Conservation (phyloP, 1,140 invertebrate species). For the Holcopasites calliopsidis region DNA sequence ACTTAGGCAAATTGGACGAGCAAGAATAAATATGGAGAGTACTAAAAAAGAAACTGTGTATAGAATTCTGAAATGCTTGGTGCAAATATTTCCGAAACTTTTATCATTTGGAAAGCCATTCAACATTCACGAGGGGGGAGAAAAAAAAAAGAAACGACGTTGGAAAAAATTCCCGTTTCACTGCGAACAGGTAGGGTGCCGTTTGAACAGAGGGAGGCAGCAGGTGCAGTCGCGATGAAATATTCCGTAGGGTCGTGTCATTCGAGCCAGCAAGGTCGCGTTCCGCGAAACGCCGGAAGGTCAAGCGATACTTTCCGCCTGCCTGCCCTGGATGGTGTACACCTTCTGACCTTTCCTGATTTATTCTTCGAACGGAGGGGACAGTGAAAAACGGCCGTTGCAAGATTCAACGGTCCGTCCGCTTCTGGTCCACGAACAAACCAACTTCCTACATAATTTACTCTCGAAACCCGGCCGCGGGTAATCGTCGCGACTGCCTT, state of each 20-base stretch:
- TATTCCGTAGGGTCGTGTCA: slow-evolving; percentile 53
- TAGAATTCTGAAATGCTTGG: too few relatives aligned
- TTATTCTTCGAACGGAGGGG: slow-evolving; percentile 28
- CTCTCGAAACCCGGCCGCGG: background rate
- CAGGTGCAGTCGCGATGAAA: slow-evolving; percentile 39
- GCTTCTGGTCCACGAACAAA: background rate
- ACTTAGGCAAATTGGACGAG: background rate
- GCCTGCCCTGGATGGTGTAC: background rate
- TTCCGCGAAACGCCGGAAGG: slow-evolving; percentile 23
- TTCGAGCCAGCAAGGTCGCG: slow-evolving; percentile 46
- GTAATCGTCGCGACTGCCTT: background rate
- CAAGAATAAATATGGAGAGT: background rate
- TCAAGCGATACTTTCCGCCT: slow-evolving; percentile 44
- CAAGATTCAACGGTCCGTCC: slow-evolving; percentile 37
- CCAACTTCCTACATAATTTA: slow-evolving; percentile 23
- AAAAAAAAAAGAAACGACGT: background rate
- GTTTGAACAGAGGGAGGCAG: background rate
- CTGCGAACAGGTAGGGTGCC: background rate
- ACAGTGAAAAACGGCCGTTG: slow-evolving; percentile 37
- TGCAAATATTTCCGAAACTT: too few relatives aligned
- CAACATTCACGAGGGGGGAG: background rate
- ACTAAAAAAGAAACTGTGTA: too few relatives aligned
- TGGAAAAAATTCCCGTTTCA: background rate
- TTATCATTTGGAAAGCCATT: too few relatives aligned
- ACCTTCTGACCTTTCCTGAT: slow-evolving; percentile 39